Evolutionary conservation across 2,113 vertebrate species (phyloP).

Genomic region (Nestor notabilis): DNA sequence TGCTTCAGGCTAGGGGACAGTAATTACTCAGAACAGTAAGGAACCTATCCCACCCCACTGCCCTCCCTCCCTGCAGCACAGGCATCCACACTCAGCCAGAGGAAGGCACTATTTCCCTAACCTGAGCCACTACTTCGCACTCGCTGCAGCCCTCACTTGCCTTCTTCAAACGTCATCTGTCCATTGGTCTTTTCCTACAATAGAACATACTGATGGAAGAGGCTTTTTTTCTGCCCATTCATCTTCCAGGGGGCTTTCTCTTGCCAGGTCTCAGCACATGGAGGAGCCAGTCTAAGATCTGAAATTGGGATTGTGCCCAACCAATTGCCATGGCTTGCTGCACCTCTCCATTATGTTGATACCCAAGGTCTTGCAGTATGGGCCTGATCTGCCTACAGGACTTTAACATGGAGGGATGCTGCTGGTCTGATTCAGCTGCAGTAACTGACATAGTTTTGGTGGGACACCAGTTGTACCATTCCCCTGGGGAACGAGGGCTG

Average conservation of each 20-base stretch:
- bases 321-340: not conserved
- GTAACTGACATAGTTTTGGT: not conserved
- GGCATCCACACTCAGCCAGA: not conserved
- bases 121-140: accelerated
- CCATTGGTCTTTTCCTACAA: not conserved
- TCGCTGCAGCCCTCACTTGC: not conserved
- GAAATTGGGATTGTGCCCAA: not conserved
- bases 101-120: not conserved
- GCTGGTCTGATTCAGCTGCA: not conserved
- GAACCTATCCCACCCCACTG: accelerated
- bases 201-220: not conserved
- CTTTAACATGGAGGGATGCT: not conserved
- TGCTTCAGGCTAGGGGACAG: not conserved
- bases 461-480: not conserved
- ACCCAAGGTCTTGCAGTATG: not conserved
- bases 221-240: not conserved
- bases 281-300: not conserved
- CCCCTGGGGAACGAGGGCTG: not conserved
- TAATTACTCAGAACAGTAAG: not conserved
- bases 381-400: not conserved
- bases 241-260: not conserved
- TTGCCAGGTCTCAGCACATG: not conserved
- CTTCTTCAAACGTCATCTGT: not conserved
- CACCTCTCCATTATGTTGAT: accelerated
- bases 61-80: not conserved